These are phyloP conservation scores for Tympanoctomys barrerae DNA, from an alignment of 2,797 vertebrate species.

Conservation along the genomic window DNA sequence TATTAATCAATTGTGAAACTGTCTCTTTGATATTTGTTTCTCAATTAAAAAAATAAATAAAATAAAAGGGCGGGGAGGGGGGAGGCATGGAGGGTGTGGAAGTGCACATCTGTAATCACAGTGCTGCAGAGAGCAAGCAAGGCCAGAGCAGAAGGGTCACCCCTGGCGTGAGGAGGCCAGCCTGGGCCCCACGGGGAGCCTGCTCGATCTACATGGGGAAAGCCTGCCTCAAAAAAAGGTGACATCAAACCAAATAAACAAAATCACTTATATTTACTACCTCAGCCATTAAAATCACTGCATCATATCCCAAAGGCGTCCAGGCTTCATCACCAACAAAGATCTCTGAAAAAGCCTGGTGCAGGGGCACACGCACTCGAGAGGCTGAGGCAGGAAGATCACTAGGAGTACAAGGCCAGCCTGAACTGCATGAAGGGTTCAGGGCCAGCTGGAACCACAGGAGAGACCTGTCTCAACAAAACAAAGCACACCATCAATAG, in stretches of 20 bases:
- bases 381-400: neutral
- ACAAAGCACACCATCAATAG: neutral
- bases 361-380: neutral
- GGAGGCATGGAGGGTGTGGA: neutral
- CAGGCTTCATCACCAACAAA: constrained; percentile 64
- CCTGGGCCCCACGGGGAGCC: neutral
- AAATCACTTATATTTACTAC: constrained; percentile 29
- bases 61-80: no score
- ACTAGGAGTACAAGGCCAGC: neutral
- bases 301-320: constrained; percentile 54
- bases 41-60: no score
- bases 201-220: neutral
- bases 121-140: neutral
- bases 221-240: neutral
- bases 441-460: neutral
- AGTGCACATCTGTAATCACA: neutral
- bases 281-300: constrained; percentile 58
- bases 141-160: neutral
- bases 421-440: no score
- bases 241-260: neutral
- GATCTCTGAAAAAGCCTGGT: constrained; percentile 57
- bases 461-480: neutral
- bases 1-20: no score
- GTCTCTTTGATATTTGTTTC: no score
- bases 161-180: neutral